Conservation (phyloP, 2,888 invertebrate genomes). For the Chloroclysta siterata region DNA sequence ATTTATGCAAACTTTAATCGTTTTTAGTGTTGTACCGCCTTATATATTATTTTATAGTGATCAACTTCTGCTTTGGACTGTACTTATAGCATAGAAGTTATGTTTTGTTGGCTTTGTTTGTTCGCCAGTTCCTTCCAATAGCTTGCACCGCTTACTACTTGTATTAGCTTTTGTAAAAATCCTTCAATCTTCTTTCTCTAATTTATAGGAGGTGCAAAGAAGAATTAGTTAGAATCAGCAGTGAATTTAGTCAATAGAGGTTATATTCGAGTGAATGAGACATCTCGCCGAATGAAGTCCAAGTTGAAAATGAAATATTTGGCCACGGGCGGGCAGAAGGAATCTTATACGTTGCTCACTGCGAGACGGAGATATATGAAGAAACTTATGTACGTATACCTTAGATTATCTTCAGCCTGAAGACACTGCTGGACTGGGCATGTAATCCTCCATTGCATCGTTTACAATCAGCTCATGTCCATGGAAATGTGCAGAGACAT, state of each 20-base stretch:
- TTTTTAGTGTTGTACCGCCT: too few relatives aligned
- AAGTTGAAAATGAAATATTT: slow-evolving; percentile 86
- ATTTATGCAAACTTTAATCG: too few relatives aligned
- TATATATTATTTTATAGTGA: neutral
- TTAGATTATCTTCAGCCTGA: neutral
- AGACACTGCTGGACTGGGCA: too few relatives aligned
- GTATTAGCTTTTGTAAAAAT: slow-evolving; percentile 61
- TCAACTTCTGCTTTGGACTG: neutral
- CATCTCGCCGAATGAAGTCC: slow-evolving; percentile 77
- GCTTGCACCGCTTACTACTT: slow-evolving; percentile 29
- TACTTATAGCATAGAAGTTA: neutral
- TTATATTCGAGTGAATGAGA: slow-evolving; percentile 39
- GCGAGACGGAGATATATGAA: slow-evolving; percentile 87
- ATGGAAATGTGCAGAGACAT: too few relatives aligned
- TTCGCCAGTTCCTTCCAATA: slow-evolving; percentile 31
- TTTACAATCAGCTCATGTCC: too few relatives aligned
- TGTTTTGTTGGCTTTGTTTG: neutral
- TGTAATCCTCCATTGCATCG: too few relatives aligned
- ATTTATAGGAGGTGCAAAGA: slow-evolving; percentile 57
- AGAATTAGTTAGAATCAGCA: slow-evolving; percentile 42
- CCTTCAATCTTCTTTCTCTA: slow-evolving; percentile 68
- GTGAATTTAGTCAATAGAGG: slow-evolving; percentile 28
- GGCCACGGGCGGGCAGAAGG: slow-evolving; percentile 84
- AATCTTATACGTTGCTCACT: slow-evolving; percentile 86
- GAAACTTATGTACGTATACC: slow-evolving; percentile 86